Evolutionary conservation across 2,888 invertebrate species (phyloP).

Genomic region (Myathropa florea): DNA sequence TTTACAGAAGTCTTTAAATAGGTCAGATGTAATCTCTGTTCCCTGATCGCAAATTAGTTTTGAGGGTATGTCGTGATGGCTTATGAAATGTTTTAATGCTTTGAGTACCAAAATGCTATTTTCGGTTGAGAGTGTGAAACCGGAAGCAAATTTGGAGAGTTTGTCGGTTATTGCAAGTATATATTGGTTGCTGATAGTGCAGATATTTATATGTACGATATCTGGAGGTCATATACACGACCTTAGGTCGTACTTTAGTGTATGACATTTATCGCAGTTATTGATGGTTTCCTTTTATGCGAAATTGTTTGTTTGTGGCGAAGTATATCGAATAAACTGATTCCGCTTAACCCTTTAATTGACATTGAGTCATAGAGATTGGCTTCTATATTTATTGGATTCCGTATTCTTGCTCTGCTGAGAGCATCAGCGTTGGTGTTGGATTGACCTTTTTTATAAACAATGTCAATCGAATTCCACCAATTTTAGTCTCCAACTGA

Average conservation of each 20-base stretch:
- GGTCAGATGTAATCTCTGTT: not conserved
- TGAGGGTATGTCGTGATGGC: not conserved
- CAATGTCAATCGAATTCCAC: constrained; percentile 49
- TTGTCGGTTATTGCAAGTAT: constrained; percentile 15
- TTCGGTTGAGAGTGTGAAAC: not conserved
- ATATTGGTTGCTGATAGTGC: not conserved
- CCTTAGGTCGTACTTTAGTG: constrained; percentile 53
- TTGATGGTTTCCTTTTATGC: constrained; percentile 26
- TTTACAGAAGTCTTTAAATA: constrained; percentile 6
- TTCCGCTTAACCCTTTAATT: constrained; percentile 4
- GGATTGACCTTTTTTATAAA: constrained; percentile 40
- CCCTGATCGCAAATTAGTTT: constrained; percentile 16
- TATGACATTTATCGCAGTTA: constrained; percentile 28
- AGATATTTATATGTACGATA: constrained; percentile 13
- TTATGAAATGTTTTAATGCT: constrained; percentile 33
- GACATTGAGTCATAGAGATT: not conserved
- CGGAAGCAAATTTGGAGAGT: constrained; percentile 19
- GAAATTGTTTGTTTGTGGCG: constrained; percentile 7
- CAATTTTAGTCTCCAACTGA: constrained; percentile 49
- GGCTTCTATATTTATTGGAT: not conserved
- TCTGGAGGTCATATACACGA: constrained; percentile 33
- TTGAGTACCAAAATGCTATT: constrained; percentile 10
- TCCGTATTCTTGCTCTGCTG: constrained; percentile 40
- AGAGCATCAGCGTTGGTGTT: constrained; percentile 60
- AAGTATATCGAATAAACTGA: constrained; percentile 50